These are phyloP conservation scores for Hermodice carunculata DNA, from an alignment of 2,888 invertebrate genomes.

Conservation along the genomic window DNA sequence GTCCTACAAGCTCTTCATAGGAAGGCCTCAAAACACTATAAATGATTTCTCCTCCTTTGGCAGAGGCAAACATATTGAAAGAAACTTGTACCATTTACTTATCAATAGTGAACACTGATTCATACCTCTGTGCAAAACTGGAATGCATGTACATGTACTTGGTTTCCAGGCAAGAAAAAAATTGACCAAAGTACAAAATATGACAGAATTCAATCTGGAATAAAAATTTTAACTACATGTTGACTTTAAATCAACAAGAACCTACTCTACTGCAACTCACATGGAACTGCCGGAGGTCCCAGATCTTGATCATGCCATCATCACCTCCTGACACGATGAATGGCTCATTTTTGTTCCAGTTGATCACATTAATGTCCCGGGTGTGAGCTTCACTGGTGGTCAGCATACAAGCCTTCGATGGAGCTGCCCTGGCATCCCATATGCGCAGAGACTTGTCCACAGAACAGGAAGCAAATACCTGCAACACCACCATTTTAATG, in stretches of 20 bases:
- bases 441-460: conserved; percentile 81
- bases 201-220: too few relatives aligned
- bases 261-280: conserved; percentile 38
- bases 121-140: too few relatives aligned
- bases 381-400: conserved; percentile 88
- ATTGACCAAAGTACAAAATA: not conserved
- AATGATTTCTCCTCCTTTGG: too few relatives aligned
- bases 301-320: conserved; percentile 93
- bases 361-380: conserved; percentile 96
- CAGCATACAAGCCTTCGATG: conserved; percentile 92
- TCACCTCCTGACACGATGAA: conserved; percentile 96
- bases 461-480: conserved; percentile 73
- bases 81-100: too few relatives aligned
- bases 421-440: conserved; percentile 93
- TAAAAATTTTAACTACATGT: not conserved
- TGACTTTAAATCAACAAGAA: too few relatives aligned
- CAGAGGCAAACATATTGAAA: too few relatives aligned
- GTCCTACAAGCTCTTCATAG: too few relatives aligned
- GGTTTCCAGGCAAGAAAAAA: not conserved
- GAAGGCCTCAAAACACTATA: too few relatives aligned
- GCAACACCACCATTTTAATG: too few relatives aligned
- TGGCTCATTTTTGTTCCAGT: conserved; percentile 91
- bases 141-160: too few relatives aligned
- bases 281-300: conserved; percentile 84
- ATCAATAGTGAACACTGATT: too few relatives aligned